phyloP scores from a whole-genome alignment of 2,888 invertebrate species.

The Polietes domitor region DNA sequence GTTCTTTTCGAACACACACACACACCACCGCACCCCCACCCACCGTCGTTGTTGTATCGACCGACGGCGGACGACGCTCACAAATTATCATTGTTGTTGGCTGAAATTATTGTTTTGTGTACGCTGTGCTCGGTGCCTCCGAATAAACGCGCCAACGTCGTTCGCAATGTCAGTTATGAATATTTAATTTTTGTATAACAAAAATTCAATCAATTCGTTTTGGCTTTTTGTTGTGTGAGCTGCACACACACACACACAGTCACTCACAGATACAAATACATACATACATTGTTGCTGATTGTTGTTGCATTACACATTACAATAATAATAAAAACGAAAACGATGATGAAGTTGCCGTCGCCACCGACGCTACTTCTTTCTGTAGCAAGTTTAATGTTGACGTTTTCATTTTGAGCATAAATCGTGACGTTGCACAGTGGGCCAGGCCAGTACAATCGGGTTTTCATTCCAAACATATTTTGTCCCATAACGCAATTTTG shows the following conservation, averaged over 20 bases:
- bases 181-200: slow-evolving; percentile 72
- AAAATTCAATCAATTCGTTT: slow-evolving; percentile 61
- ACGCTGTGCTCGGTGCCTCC: too few relatives aligned
- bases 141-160: slow-evolving; percentile 23
- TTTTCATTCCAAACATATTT: too few relatives aligned
- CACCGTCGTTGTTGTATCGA: background rate
- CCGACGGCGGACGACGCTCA: background rate
- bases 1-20: slow-evolving; percentile 3
- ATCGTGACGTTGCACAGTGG: background rate
- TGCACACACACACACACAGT: too few relatives aligned
- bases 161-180: slow-evolving; percentile 74
- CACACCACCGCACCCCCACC: background rate
- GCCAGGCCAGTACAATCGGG: too few relatives aligned
- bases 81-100: slow-evolving; percentile 28
- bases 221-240: too few relatives aligned
- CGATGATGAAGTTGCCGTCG: slow-evolving; percentile 4
- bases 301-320: slow-evolving; percentile 50
- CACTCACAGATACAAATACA: too few relatives aligned
- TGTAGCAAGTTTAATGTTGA: background rate
- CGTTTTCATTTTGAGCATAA: slow-evolving; percentile 19
- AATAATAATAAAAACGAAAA: background rate
- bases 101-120: slow-evolving; percentile 26
- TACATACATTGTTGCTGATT: slow-evolving; percentile 23
- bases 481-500: too few relatives aligned
- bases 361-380: background rate